phyloP scores from a whole-genome alignment of 2,797 vertebrate genomes.

The Benthosema pterotum region DNA sequence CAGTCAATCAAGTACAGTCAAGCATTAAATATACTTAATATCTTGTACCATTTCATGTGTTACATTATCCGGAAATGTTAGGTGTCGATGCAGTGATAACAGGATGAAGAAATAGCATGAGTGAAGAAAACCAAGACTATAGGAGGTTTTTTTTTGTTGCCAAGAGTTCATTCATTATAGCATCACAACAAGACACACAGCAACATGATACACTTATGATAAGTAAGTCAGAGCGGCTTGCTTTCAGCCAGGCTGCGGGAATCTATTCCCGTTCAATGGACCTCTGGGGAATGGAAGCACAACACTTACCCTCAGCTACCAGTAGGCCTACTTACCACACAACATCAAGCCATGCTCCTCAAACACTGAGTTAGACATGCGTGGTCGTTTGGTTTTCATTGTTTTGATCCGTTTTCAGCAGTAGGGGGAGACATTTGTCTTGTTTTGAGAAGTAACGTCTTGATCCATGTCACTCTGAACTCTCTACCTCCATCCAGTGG shows the following conservation, averaged over 20 bases:
- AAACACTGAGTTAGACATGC: too few species aligned
- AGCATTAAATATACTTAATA: too few species aligned
- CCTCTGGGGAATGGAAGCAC: too few species aligned
- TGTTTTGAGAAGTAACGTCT: background rate
- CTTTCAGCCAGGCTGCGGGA: too few species aligned
- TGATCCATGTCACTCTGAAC: background rate
- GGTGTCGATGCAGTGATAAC: background rate
- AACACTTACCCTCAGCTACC: too few species aligned
- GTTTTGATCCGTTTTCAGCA: constrained; percentile 12
- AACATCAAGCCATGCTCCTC: too few species aligned
- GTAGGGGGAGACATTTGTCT: constrained; percentile 56
- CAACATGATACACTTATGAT: too few species aligned
- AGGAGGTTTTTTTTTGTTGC: background rate
- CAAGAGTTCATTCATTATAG: constrained; percentile 17
- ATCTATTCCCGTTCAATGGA: too few species aligned
- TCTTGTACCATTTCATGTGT: background rate
- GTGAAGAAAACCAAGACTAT: background rate
- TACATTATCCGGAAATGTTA: background rate
- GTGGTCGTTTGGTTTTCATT: background rate
- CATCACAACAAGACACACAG: constrained; percentile 41
- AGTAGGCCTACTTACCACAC: too few species aligned
- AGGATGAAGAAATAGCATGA: background rate
- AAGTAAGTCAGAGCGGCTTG: too few species aligned
- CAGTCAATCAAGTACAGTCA: background rate
- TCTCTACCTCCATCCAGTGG: constrained; percentile 56